Percentiles rank a stretch among this genome's conserved stretches.
phyloP scores from a whole-genome alignment of 2,113 vertebrate genomes.

The Morone saxatilis region DNA sequence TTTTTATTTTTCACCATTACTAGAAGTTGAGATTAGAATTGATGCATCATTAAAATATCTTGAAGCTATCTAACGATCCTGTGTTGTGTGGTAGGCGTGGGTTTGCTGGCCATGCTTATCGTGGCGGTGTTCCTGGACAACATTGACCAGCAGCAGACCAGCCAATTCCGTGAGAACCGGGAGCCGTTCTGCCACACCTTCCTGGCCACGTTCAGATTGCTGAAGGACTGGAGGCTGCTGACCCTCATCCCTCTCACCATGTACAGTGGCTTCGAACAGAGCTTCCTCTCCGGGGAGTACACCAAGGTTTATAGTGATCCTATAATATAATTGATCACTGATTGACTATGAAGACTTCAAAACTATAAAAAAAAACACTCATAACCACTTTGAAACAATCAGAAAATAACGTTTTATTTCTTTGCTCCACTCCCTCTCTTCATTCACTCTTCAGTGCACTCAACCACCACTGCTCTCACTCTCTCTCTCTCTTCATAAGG shows the following conservation, averaged over 20 bases:
- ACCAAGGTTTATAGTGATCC: conserved; percentile 86
- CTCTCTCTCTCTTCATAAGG: too few species aligned
- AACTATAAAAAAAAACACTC: too few species aligned
- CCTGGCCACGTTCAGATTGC: conserved; percentile 89
- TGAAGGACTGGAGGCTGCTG: conserved; percentile 88
- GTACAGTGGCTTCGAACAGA: conserved; percentile 96
- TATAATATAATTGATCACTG: too few species aligned
- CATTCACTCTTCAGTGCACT: too few species aligned
- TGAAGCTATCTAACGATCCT: not conserved
- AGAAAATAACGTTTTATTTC: too few species aligned
- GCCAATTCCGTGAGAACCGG: conserved; percentile 74
- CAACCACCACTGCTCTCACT: too few species aligned
- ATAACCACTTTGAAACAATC: too few species aligned
- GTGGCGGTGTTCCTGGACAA: conserved; percentile 89
- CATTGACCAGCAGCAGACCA: conserved; percentile 75
- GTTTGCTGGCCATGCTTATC: conserved; percentile 90
- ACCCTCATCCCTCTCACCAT: conserved; percentile 92
- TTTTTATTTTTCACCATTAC: too few species aligned
- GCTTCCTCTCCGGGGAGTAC: conserved; percentile 94
- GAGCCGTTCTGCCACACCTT: conserved; percentile 86
- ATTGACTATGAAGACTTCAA: too few species aligned
- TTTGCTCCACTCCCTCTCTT: too few species aligned
- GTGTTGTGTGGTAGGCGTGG: conserved; percentile 84
- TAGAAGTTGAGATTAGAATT: too few species aligned
- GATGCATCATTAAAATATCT: too few species aligned